Base-by-base conservation (phyloP, 2,888 invertebrate species). In the Teleiodes luculella region DNA sequence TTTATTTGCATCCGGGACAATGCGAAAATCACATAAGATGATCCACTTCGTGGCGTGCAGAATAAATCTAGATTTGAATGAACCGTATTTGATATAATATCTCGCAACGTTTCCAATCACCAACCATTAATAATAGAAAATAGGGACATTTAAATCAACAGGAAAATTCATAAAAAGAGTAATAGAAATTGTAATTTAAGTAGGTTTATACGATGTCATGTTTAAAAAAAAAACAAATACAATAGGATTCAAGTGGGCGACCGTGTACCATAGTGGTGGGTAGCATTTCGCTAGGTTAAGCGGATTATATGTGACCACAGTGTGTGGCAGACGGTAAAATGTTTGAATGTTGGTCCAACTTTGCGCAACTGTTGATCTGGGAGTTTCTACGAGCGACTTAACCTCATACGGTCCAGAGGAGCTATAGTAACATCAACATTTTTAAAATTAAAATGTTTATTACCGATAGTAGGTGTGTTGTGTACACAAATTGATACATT, bases 11-110 rank as follows among this genome's bases (percentile, higher is more conserved):
- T 48, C 33, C 77, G 75, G n/a, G 72, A 80, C 78, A 83, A 83
- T 78, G 74, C 74, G 74, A 76, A 77, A 78, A 77, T 78, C 76
- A 68, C 71, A 68, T 71, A 67, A 71, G 79, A 71, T 70, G 68
- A 66, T 68, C 59, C 56, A 63, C 59, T 58, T 75, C 74, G 76
- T 78, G 76, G 78, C 68, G 72, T 71, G 70, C 70, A 70, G 70
- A 63, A 74, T 77, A 78, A 72, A 76, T 79, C 76, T 71, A 76
- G 77, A 78, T 68, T 66, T 66, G 57, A 58, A 59, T 66, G 64
- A 66, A 63, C 63, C 64, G 54, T 39, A 37, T 36, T 10, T 47
- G 47, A 7, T 13, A 45, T 28, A 13, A 13, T 28, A 16, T 14
- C 33, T 31, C 41, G 13, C n/a, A 11, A 45, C 10, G 45, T n/a